phyloP scores from a whole-genome alignment of 2,888 invertebrate species.

The Diabrotica balteata region DNA sequence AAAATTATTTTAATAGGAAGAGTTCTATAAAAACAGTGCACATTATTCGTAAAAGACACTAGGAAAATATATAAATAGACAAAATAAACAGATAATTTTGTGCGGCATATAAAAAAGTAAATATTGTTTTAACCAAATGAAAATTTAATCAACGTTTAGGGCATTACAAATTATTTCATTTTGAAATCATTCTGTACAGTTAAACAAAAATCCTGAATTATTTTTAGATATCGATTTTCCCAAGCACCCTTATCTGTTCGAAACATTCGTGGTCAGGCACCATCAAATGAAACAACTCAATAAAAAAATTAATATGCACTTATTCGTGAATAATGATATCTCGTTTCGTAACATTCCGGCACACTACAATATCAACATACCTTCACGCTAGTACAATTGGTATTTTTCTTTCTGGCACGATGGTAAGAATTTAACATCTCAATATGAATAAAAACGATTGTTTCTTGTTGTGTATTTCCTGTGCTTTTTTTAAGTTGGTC shows the following conservation, averaged over 20 bases:
- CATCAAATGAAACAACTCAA: slow-evolving; percentile 29
- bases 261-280: slow-evolving; percentile 21
- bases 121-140: too few species aligned
- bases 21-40: too few species aligned
- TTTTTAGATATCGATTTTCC: slow-evolving; percentile 20
- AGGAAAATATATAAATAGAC: too few species aligned
- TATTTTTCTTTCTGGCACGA: slow-evolving; percentile 5
- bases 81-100: too few species aligned
- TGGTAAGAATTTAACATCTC: not conserved
- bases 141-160: too few species aligned
- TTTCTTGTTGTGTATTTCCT: not conserved
- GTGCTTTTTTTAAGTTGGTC: too few species aligned
- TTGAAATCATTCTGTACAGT: too few species aligned
- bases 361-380: slow-evolving; percentile 19
- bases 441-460: not conserved
- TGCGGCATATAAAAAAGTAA: too few species aligned
- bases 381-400: slow-evolving; percentile 16
- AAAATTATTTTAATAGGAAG: too few species aligned
- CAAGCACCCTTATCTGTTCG: not conserved
- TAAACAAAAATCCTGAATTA: not conserved
- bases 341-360: slow-evolving; percentile 16
- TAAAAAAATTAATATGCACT: slow-evolving; percentile 36
- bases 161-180: too few species aligned
- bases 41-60: too few species aligned
- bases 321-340: slow-evolving; percentile 29